phyloP scores from a whole-genome alignment of 1,140 invertebrate species.

The Drosophila trapezifrons region DNA sequence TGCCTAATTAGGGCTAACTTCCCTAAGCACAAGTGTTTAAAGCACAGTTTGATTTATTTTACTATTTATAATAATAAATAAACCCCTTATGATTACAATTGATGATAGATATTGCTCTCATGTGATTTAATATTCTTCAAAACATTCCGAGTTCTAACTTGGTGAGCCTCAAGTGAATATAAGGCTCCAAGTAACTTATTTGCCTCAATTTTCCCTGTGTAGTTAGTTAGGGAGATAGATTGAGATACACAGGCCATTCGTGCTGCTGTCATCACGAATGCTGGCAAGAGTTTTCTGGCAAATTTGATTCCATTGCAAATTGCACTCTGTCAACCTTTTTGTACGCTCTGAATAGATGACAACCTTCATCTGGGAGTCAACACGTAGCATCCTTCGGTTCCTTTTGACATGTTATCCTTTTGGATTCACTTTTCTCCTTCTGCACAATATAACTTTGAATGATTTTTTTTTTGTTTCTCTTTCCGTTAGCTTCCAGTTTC shows the following conservation, averaged over 20 bases:
- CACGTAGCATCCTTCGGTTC: constrained; percentile 47
- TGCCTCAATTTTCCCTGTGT: constrained; percentile 1
- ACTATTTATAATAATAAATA: background rate
- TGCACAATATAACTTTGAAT: constrained; percentile 44
- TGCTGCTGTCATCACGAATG: constrained; percentile 34
- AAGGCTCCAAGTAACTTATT: background rate
- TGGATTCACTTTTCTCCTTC: constrained; percentile 24
- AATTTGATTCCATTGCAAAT: constrained; percentile 75
- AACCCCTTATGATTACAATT: background rate
- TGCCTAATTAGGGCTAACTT: background rate
- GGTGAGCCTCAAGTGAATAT: no score
- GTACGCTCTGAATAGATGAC: constrained; percentile 20
- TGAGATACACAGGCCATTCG: background rate
- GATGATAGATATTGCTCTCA: background rate
- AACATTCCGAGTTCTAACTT: background rate
- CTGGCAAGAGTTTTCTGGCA: constrained; percentile 41
- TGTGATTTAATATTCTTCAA: background rate
- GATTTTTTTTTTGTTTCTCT: constrained; percentile 26
- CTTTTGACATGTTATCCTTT: constrained; percentile 39
- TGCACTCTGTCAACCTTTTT: constrained; percentile 50
- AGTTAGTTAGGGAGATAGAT: background rate
- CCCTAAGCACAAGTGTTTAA: no score
- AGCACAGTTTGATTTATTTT: no score
- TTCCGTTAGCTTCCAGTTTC: constrained; percentile 12
- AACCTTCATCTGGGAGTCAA: constrained; percentile 43